Percentiles rank a stretch among this genome's conserved stretches.
These are phyloP conservation scores for Ochotona princeps DNA, from an alignment of 2,113 vertebrate species.

Conservation along the genomic window DNA sequence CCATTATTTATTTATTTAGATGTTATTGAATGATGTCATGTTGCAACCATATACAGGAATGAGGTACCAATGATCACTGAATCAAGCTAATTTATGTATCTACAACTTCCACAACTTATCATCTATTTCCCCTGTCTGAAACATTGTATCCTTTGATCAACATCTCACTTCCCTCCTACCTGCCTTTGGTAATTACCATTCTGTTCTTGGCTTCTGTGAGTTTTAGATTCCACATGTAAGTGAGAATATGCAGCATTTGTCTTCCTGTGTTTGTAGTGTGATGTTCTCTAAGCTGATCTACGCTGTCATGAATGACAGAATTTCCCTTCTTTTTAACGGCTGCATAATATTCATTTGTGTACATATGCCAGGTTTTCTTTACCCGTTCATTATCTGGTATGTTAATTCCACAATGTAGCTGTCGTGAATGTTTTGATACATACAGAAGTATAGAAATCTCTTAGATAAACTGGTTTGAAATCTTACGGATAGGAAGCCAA, in stretches of 20 bases:
- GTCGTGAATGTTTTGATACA: background rate
- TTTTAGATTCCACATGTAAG: too few relatives aligned
- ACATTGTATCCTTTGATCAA: background rate
- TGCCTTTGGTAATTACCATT: background rate
- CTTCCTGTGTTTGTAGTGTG: background rate
- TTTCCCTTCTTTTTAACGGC: background rate
- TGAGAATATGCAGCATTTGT: background rate
- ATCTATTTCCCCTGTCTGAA: background rate
- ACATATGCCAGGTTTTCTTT: background rate
- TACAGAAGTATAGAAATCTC: background rate
- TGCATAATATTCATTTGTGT: background rate
- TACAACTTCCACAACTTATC: background rate
- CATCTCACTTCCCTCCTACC: too few relatives aligned
- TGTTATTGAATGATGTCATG: background rate
- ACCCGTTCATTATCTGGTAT: background rate
- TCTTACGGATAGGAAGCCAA: background rate
- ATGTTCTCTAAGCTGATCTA: background rate
- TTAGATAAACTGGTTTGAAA: background rate
- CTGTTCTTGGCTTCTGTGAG: too few relatives aligned
- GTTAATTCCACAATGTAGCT: background rate
- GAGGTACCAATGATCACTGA: background rate
- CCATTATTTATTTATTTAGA: background rate
- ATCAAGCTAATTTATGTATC: background rate
- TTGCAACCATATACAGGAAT: background rate
- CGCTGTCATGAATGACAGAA: background rate